Evolutionary conservation across 1,140 invertebrate genomes (phyloP), one percentile per base, ranked within the genome.

Genomic region (Drosophila repletoides): DNA sequence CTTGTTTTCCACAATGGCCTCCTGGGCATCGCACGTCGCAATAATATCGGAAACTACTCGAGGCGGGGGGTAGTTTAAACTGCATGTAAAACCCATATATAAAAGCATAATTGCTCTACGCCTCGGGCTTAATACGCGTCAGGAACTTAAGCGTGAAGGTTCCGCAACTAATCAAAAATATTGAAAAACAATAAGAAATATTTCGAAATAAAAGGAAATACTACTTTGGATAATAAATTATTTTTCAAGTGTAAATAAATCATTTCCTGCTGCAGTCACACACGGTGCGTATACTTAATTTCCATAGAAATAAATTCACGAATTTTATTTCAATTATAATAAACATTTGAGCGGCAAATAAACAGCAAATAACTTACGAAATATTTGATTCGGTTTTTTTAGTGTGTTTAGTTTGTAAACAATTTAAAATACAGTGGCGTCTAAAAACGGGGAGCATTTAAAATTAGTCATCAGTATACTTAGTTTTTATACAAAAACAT

Each of bases 71-170:
- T 34, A 59, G 65, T 64, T 51, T 31, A 56, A 48, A 45, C n/a
- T n/a, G n/a, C 29, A 68, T 49, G 38, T 55, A 59, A n/a, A n/a
- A n/a, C n/a, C 59, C 43, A 72, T 33, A 72, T 83, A 83, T 83
- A 83, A 83, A 83, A 83, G 79, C 79, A 79, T 84, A 84, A 83
- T 74, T 84, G 70, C 56, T 65, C 51, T 55, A 43, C 49, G 71
- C 70, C 80, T 63, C 59, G 53, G 61, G 65, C 71, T 84, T 72
- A 84, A 84, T 84, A 56, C 66, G 74, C 66, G 69, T 29, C 70
- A 66, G 71, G 70, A 84, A 86, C 71, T 63, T 79, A 63, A 52
- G 58, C 65, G 79, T 45, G 60, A 84, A 84, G 80, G 64, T 67
- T 60, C 56, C 52, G 19, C 14, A 43, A 36, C 9, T 40, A 51